phyloP scores from a whole-genome alignment of 30 jellyfish, hydroid and myxozoan species.

The Sanderia malayensis region DNA sequence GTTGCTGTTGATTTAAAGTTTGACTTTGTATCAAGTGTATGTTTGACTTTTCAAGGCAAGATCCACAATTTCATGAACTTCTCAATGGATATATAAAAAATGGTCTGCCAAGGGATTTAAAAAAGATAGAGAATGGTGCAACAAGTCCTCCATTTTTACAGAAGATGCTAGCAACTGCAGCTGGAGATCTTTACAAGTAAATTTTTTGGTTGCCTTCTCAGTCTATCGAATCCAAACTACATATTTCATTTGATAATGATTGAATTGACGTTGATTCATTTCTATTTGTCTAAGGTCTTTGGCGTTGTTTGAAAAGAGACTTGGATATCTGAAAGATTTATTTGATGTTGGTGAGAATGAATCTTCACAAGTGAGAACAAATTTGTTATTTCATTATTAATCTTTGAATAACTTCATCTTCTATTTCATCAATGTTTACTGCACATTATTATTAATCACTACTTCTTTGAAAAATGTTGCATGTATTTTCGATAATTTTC shows the following conservation, averaged over 20 bases:
- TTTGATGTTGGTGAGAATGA: constrained; percentile 84
- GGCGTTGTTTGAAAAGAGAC: constrained; percentile 36
- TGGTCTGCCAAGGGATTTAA: constrained; percentile 55
- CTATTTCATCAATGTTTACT: too few relatives aligned
- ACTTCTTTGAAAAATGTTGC: too few relatives aligned
- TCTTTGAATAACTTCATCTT: too few relatives aligned
- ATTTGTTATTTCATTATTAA: neutral
- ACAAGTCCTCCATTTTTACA: constrained; percentile 63
- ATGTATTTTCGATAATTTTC: too few relatives aligned
- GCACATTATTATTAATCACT: too few relatives aligned
- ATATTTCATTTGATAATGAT: too few relatives aligned
- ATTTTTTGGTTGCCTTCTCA: too few relatives aligned
- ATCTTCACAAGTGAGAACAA: constrained; percentile 18
- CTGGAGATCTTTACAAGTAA: constrained; percentile 69
- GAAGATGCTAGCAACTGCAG: constrained; percentile 56
- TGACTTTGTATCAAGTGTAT: too few relatives aligned
- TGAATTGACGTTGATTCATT: too few relatives aligned
- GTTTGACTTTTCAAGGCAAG: constrained; percentile 29
- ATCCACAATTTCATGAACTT: constrained; percentile 35
- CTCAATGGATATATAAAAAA: constrained; percentile 53
- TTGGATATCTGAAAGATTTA: constrained; percentile 46
- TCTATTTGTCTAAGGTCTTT: constrained; percentile 56
- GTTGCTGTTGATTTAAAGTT: too few relatives aligned
- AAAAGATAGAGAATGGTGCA: constrained; percentile 60
- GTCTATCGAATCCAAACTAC: too few relatives aligned